Base-by-base conservation (phyloP, 2,888 invertebrate genomes). In the Raillietiella orientalis region DNA sequence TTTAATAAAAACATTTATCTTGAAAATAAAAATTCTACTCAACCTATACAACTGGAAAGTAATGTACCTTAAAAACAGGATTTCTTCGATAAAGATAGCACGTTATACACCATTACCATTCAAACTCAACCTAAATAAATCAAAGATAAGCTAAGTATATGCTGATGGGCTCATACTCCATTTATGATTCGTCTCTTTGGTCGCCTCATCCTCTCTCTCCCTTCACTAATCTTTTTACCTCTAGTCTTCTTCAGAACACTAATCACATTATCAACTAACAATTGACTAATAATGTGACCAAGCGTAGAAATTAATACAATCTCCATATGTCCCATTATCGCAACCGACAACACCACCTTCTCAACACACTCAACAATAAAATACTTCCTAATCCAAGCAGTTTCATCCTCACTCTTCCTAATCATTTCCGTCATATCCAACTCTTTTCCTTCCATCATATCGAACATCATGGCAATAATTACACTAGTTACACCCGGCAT, bases 131-230 rank as follows among this genome's bases (percentile, higher is more conserved):
- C 11, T 8, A n/a, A 22, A 22, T n/a, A 22, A 22, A 51, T 56
- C 56, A 58, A 59, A 58, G 44, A 12, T 22, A 22, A 22, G 22
- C 22, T 22, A 22, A 22, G 11, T n/a, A 22, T 26, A 22, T n/a
- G 22, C 22, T 22, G 11, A 12, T 22, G 22, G 22, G 22, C 22
- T 22, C 22, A 22, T 22, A 22, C 11, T 12, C 22, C 22, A n/a
- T 12, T 12, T n/a, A 22, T 22, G 22, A 22, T n/a, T 22, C 6
- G 6, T 22, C 6, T 12, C 22, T 22, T 22, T 22, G 9, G 9
- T 22, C 22, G 6, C 11, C 11, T 22, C 6, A 22, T 22, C 6
- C 11, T 22, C 6, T n/a, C 11, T 8, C 22, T n/a, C 6, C 22
- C 22, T 8, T 22, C 9, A 22, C 6, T n/a, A 22, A 22, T 22